Evolutionary conservation across 2,113 vertebrate species (phyloP).

Genomic region (Mola mola): DNA sequence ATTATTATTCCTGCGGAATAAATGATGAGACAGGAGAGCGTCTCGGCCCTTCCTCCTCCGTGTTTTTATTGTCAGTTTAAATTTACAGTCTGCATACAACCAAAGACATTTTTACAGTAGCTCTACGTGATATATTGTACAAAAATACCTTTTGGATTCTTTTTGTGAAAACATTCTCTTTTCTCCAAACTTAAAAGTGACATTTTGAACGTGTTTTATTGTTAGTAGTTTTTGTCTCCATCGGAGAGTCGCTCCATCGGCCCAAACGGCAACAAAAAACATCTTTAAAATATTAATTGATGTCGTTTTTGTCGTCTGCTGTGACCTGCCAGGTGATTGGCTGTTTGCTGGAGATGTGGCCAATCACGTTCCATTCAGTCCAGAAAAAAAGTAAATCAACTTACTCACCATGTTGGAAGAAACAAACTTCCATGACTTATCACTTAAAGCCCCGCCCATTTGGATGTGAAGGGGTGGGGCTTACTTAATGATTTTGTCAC

Average conservation of each 20-base stretch:
- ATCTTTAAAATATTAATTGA: conserved; percentile 14
- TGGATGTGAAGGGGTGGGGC: conserved; percentile 69
- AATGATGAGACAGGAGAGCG: neutral
- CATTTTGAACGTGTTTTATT: conserved; percentile 69
- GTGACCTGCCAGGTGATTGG: conserved; percentile 11
- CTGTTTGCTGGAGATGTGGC: conserved; percentile 21
- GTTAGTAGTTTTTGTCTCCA: neutral
- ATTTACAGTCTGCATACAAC: conserved; percentile 94
- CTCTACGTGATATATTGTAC: conserved; percentile 94
- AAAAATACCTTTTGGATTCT: conserved; percentile 98
- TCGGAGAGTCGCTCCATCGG: conserved; percentile 23
- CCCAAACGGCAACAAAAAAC: conserved; percentile 48
- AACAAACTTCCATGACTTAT: conserved; percentile 80
- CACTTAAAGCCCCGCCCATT: conserved; percentile 14
- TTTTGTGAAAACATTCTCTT: conserved; percentile 90
- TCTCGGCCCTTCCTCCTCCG: conserved; percentile 88
- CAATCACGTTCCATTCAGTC: conserved; percentile 86
- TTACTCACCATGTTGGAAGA: conserved; percentile 72
- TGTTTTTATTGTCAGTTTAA: conserved; percentile 98
- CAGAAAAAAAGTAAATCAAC: too few species aligned
- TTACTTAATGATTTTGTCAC: neutral
- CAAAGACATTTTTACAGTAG: conserved; percentile 91
- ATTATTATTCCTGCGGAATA: too few species aligned
- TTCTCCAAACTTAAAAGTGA: conserved; percentile 85
- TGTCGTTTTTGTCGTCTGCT: conserved; percentile 36